phyloP scores from a whole-genome alignment of 2,888 invertebrate species.

The Schizotus pectinicornis region DNA sequence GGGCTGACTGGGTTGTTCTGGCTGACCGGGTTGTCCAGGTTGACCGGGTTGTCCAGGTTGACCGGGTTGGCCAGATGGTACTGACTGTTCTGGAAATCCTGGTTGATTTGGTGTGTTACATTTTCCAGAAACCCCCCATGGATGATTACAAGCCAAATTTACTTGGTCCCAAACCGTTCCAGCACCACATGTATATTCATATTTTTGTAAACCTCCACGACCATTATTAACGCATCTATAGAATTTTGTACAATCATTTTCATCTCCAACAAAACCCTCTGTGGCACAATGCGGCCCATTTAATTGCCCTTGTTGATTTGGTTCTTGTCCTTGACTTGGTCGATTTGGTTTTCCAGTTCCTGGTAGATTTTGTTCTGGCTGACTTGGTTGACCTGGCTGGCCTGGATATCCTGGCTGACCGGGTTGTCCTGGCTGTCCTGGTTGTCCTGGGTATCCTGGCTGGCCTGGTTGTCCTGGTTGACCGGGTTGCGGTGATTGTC shows the following conservation, averaged over 20 bases:
- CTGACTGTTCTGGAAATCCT: constrained; percentile 14
- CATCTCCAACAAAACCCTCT: constrained; percentile 75
- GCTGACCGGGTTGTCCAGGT: constrained; percentile 40
- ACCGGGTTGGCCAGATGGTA: constrained; percentile 22
- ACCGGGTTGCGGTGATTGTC: constrained; percentile 19
- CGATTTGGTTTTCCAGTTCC: constrained; percentile 27
- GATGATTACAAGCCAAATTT: constrained; percentile 73
- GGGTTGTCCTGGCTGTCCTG: constrained; percentile 12
- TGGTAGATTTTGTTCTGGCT: constrained; percentile 14
- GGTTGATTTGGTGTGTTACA: constrained; percentile 33
- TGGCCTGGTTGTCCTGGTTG: constrained; percentile 24
- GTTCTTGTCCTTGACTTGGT: constrained; percentile 4
- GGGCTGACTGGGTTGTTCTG: constrained; percentile 11
- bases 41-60: constrained; percentile 9
- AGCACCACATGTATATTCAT: constrained; percentile 75
- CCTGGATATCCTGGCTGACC: constrained; percentile 15
- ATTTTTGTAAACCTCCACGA: constrained; percentile 65
- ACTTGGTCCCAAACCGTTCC: constrained; percentile 80
- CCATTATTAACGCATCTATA: constrained; percentile 75
- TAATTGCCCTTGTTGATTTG: constrained; percentile 41
- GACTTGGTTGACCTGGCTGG: constrained; percentile 23
- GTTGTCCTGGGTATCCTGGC: constrained; percentile 28
- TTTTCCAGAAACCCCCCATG: constrained; percentile 61
- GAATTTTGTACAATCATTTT: constrained; percentile 73
- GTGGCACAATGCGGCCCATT: constrained; percentile 57